Conservation (phyloP, 2,113 vertebrate genomes). For the Mesoclemmys tuberculata region DNA sequence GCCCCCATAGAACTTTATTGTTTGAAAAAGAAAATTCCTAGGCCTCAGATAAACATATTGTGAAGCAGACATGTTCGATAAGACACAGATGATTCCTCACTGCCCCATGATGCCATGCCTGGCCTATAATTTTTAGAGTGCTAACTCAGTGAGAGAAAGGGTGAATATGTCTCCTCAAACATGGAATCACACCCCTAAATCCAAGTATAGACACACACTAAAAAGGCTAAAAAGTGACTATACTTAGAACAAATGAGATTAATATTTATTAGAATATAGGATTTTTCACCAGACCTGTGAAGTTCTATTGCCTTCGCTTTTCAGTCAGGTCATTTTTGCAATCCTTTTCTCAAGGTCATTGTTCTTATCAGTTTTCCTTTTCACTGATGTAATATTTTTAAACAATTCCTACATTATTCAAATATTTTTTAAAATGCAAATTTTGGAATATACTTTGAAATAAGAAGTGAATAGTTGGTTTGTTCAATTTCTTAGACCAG, state of each 20-base stretch:
- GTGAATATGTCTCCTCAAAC: background rate
- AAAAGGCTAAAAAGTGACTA: background rate
- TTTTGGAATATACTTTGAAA: background rate
- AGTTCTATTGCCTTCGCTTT: background rate
- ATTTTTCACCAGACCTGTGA: background rate
- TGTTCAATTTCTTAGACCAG: background rate
- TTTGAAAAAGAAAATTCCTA: background rate
- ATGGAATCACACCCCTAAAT: background rate
- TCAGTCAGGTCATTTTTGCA: background rate
- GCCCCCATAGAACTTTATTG: background rate
- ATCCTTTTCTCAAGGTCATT: background rate
- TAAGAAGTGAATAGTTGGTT: slow-evolving; percentile 23
- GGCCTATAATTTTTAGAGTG: background rate
- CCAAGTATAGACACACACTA: background rate
- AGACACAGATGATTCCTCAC: background rate
- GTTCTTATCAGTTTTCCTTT: background rate
- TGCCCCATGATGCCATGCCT: background rate
- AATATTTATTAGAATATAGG: background rate
- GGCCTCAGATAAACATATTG: background rate
- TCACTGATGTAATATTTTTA: background rate
- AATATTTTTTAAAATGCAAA: background rate
- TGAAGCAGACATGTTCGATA: background rate
- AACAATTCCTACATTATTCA: background rate
- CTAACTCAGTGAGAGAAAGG: background rate
- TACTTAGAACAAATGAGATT: background rate